Evolutionary conservation across 2,113 vertebrate genomes (phyloP).

Genomic region (Promerops cafer): DNA sequence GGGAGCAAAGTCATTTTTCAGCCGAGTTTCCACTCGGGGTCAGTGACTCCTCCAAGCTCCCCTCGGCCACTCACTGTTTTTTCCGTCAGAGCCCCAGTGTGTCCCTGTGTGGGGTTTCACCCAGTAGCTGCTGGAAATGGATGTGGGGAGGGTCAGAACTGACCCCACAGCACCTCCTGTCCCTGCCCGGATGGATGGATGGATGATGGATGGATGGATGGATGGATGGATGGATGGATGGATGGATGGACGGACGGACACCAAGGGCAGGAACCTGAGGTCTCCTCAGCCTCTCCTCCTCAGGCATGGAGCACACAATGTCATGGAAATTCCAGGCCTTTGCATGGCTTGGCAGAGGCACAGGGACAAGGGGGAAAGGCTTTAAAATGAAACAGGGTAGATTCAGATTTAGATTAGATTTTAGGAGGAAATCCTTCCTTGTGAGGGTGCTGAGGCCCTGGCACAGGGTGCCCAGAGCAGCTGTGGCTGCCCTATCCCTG

Average conservation of each 20-base stretch:
- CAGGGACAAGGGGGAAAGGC: fast-evolving
- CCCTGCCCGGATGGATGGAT: not conserved
- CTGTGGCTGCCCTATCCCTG: not conserved
- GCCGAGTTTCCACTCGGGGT: not conserved
- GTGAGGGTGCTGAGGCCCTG: fast-evolving
- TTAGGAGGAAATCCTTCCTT: not conserved
- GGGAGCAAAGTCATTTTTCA: constrained; percentile 16
- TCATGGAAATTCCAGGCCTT: not conserved
- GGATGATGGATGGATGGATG: not conserved
- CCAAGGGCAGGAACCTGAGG: not conserved
- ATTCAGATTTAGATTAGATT: not conserved
- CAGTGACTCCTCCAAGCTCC: constrained; percentile 8
- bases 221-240: not conserved
- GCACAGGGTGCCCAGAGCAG: not conserved
- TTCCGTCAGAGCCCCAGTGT: not conserved
- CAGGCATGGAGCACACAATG: not conserved
- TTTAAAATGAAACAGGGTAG: not conserved
- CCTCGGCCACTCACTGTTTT: not conserved
- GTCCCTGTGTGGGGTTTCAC: not conserved
- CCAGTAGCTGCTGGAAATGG: not conserved
- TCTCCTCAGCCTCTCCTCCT: not conserved
- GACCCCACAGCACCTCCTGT: not conserved
- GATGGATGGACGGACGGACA: not conserved
- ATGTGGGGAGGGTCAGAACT: not conserved
- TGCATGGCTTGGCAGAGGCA: not conserved